A percentile compares a stretch with the other conserved stretches of the same genome.
These are phyloP conservation scores for Stichopus horrens DNA, from an alignment of 53 echinoderm and acorn worm species.

Conservation along the genomic window DNA sequence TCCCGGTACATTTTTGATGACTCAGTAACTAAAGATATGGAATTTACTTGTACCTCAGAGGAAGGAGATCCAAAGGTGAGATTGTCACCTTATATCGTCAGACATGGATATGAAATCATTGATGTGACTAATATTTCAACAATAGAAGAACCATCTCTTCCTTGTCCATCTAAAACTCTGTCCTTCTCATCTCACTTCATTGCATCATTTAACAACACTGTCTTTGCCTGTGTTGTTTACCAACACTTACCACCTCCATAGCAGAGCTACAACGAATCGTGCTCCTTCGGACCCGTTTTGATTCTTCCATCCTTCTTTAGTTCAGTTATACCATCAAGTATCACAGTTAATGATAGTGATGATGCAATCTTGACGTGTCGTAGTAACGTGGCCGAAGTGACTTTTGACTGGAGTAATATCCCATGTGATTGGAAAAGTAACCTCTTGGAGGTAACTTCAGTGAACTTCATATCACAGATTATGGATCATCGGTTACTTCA, in stretches of 20 bases:
- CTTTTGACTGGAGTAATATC: conserved; percentile 4
- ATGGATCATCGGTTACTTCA: not conserved
- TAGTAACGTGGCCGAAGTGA: not conserved
- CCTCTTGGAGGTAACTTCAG: not conserved
- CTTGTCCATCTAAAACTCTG: not conserved
- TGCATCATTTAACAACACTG: not conserved
- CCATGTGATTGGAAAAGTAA: not conserved
- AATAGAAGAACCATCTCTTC: not conserved
- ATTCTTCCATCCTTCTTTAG: not conserved
- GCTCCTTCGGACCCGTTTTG: conserved; percentile 21
- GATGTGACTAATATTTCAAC: not conserved
- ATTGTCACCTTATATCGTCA: not conserved
- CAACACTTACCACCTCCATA: conserved; percentile 7
- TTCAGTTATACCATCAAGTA: conserved; percentile 5
- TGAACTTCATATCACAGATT: not conserved
- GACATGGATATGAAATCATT: not conserved
- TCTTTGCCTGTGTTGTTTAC: conserved; percentile 8
- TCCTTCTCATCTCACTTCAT: not conserved
- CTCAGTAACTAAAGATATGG: not conserved
- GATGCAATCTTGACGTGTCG: not conserved
- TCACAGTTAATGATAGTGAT: not conserved
- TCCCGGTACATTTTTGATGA: not conserved
- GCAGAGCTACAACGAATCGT: not conserved
- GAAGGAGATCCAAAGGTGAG: not conserved
- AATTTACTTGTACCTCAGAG: conserved; percentile 19